Evolutionary conservation across 2,797 vertebrate genomes (phyloP).

Genomic region (Potorous gilbertii): DNA sequence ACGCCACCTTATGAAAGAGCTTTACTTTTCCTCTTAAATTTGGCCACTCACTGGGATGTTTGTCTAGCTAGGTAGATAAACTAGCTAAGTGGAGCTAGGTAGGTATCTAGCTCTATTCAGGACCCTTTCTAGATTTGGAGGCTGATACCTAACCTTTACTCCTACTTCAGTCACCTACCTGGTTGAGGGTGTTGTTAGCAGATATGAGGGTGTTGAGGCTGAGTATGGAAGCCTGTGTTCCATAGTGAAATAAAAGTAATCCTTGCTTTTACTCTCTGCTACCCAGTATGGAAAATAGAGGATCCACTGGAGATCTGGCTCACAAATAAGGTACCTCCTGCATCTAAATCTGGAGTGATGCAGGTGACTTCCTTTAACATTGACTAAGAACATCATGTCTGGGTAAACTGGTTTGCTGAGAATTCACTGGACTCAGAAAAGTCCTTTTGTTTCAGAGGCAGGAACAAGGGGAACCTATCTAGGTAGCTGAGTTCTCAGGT

Average conservation of each 20-base stretch:
- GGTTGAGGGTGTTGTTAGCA: neutral
- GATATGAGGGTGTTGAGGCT: neutral
- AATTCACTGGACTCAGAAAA: neutral
- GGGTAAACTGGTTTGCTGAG: slow-evolving; percentile 22
- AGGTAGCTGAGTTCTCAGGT: neutral
- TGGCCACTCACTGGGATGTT: neutral
- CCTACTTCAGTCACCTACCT: neutral
- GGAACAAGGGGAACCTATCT: neutral
- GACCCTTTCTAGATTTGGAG: slow-evolving; percentile 59
- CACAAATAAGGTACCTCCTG: slow-evolving; percentile 16
- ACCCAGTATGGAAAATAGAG: slow-evolving; percentile 1
- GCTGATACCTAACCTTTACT: neutral
- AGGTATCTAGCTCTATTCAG: no score
- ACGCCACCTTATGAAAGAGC: neutral
- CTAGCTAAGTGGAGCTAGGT: no score
- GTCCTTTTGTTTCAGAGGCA: slow-evolving; percentile 22
- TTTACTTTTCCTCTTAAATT: neutral
- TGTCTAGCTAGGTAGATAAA: slow-evolving; percentile 35
- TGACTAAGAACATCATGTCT: neutral
- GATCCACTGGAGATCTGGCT: slow-evolving; percentile 30
- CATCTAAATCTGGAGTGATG: neutral
- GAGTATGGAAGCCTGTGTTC: neutral
- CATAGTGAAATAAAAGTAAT: slow-evolving; percentile 4
- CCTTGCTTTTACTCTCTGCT: neutral
- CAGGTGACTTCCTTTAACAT: neutral